Evolutionary conservation across 1,140 invertebrate genomes (phyloP).

Genomic region (Bombus breviceps): DNA sequence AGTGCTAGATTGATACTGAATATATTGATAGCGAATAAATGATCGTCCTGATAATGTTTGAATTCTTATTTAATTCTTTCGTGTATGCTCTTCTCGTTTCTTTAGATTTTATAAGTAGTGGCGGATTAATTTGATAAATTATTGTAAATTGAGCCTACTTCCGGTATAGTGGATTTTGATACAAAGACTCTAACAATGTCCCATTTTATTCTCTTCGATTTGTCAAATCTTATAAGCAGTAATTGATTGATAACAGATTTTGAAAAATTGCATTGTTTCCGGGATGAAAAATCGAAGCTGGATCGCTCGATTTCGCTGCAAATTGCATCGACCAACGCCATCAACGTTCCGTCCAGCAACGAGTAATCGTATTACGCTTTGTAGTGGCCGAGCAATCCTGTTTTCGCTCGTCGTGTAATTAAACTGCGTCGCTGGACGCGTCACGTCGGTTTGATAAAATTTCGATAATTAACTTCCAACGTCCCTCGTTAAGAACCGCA

Average conservation of each 20-base stretch:
- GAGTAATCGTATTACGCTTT: slow-evolving; percentile 27
- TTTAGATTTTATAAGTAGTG: background rate
- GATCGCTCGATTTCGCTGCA: background rate
- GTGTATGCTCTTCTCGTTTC: no score
- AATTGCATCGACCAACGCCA: background rate
- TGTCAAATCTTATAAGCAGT: background rate
- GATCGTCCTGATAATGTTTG: background rate
- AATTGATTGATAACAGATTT: background rate
- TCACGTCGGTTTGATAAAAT: background rate
- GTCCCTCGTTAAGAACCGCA: background rate
- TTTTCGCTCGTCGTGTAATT: background rate
- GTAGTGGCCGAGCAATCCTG: background rate
- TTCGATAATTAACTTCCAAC: background rate
- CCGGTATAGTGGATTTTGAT: background rate
- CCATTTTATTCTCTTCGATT: background rate
- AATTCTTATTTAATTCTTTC: background rate
- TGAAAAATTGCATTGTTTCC: no score
- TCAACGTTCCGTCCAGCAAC: background rate
- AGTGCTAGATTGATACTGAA: no score
- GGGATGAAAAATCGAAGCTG: background rate
- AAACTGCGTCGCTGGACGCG: background rate
- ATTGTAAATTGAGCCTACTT: background rate
- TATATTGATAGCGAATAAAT: no score
- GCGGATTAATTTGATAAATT: background rate
- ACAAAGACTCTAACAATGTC: background rate